phyloP scores from a whole-genome alignment of 2,113 vertebrate species.

The Heterotis niloticus region DNA sequence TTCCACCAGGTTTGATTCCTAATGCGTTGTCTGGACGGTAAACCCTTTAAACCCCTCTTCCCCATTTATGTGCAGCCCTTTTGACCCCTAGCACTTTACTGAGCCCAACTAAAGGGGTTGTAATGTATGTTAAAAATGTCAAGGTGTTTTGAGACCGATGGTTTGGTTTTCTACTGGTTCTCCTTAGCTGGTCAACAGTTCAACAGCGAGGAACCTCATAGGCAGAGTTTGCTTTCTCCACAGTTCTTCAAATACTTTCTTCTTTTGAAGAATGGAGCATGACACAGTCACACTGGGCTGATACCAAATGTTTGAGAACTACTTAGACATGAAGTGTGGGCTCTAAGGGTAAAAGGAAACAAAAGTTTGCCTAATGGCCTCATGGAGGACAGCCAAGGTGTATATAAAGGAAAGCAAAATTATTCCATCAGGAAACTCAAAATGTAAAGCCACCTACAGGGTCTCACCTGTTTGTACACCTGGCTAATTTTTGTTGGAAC shows the following conservation, averaged over 20 bases:
- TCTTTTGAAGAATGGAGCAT: neutral
- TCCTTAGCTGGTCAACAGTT: neutral
- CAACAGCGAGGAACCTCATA: constrained; percentile 50
- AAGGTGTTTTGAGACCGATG: neutral
- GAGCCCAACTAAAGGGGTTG: no score
- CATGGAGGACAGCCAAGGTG: neutral
- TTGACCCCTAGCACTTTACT: no score
- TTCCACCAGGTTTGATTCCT: no score
- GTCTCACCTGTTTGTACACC: neutral
- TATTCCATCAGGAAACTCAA: no score
- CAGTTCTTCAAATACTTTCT: neutral
- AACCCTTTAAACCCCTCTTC: no score
- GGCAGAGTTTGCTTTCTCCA: constrained; percentile 41
- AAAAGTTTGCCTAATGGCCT: neutral
- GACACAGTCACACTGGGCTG: neutral
- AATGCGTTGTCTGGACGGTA: no score
- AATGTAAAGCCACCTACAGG: no score
- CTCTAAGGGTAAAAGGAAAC: neutral
- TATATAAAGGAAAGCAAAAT: neutral
- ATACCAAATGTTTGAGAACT: neutral
- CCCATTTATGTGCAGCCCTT: no score
- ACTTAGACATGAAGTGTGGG: neutral
- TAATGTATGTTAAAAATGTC: constrained; percentile 34
- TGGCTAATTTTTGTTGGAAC: neutral
- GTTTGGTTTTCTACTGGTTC: neutral